Conservation (phyloP, 2,113 vertebrate species). For the Motacilla alba region DNA sequence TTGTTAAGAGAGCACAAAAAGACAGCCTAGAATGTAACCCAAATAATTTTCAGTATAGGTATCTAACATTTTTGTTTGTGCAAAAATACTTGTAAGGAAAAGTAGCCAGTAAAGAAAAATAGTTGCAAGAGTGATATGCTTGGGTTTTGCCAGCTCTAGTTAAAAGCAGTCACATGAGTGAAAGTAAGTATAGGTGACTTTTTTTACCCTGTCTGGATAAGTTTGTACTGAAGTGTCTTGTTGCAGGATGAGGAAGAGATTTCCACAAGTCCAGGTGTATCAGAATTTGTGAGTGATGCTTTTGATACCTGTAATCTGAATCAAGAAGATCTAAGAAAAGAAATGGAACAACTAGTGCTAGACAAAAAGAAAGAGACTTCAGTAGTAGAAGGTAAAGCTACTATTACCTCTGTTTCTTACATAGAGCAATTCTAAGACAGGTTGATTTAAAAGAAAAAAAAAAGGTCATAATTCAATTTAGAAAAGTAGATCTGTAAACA, state of each 20-base stretch:
- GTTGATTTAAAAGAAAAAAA: not conserved
- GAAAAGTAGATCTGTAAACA: not conserved
- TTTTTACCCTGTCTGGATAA: not conserved
- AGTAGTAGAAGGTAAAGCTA: conserved; percentile 76
- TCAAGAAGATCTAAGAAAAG: conserved; percentile 93
- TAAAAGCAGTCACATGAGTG: not conserved
- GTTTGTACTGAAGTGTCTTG: not conserved
- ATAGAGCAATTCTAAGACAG: not conserved
- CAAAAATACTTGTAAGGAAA: not conserved
- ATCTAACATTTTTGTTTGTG: not conserved
- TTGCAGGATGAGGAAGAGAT: conserved; percentile 91
- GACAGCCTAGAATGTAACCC: not conserved
- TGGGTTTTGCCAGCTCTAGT: not conserved
- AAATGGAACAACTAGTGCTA: conserved; percentile 95
- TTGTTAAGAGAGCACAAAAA: not conserved
- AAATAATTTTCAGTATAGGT: not conserved
- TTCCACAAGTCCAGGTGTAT: conserved; percentile 92
- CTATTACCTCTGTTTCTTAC: not conserved
- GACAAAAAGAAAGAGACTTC: conserved; percentile 83
- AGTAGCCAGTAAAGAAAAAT: not conserved
- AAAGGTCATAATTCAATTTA: not conserved
- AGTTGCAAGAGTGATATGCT: not conserved
- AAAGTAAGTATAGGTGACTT: not conserved
- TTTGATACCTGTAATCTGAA: conserved; percentile 87
- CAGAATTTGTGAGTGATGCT: conserved; percentile 96